Percentiles rank a stretch among this genome's conserved stretches.
phyloP scores from a whole-genome alignment of 1,140 invertebrate species.

The Pygmarrhopalites habei region DNA sequence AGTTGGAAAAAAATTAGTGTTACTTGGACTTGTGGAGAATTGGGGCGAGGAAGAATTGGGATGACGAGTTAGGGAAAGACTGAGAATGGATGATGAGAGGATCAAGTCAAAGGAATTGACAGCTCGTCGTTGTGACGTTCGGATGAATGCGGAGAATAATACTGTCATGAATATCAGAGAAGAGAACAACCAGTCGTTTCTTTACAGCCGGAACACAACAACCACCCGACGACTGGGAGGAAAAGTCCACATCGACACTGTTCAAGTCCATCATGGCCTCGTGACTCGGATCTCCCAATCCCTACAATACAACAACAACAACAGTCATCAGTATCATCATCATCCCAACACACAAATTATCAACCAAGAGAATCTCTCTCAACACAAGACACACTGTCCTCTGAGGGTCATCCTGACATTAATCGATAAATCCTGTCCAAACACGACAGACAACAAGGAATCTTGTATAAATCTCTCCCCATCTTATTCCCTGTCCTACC shows the following conservation, averaged over 20 bases:
- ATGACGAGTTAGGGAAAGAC: not conserved
- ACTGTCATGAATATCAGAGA: constrained; percentile 9
- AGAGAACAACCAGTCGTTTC: constrained; percentile 4
- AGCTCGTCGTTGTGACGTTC: not conserved
- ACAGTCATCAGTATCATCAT: not conserved
- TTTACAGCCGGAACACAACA: not conserved
- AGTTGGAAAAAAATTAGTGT: not conserved
- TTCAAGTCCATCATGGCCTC: not conserved
- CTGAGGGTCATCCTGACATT: too few relatives aligned
- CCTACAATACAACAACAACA: not conserved
- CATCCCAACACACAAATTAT: not conserved
- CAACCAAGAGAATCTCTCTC: not conserved
- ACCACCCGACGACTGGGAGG: not conserved
- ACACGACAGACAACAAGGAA: too few relatives aligned
- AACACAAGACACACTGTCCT: too few relatives aligned
- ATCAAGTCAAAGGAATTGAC: not conserved
- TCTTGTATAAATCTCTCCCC: too few relatives aligned
- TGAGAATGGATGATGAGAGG: not conserved
- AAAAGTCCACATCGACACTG: not conserved
- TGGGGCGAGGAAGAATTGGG: not conserved
- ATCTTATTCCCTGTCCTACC: too few relatives aligned
- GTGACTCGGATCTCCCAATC: not conserved
- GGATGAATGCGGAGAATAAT: constrained; percentile 8
- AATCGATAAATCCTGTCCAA: too few relatives aligned
- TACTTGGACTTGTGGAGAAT: not conserved